phyloP scores from a whole-genome alignment of 2,888 invertebrate species.

The Pheosia tremula region DNA sequence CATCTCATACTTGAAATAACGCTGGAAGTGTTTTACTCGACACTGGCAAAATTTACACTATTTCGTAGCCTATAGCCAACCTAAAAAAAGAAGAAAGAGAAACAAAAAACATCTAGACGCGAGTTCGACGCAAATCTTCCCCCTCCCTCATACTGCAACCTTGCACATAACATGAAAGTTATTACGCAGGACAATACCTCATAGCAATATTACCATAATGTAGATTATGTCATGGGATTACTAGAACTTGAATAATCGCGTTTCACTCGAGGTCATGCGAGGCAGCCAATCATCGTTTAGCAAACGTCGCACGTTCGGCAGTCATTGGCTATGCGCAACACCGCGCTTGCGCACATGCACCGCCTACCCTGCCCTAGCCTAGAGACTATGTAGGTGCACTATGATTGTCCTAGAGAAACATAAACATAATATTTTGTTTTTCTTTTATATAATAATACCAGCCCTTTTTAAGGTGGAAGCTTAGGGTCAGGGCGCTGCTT shows the following conservation, averaged over 20 bases:
- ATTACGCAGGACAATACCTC: conserved; percentile 3
- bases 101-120: no score
- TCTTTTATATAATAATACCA: no score
- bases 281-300: conserved; percentile 44
- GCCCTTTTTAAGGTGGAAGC: no score
- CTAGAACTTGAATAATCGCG: conserved; percentile 74
- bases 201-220: conserved; percentile 51
- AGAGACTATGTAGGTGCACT: conserved; percentile 71
- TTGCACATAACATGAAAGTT: not conserved
- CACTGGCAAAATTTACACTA: no score
- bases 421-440: conserved; percentile 9
- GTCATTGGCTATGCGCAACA: conserved; percentile 71
- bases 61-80: not conserved
- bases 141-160: not conserved
- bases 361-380: conserved; percentile 56
- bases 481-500: no score
- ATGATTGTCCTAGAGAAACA: conserved; percentile 48
- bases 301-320: conserved; percentile 58
- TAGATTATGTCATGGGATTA: conserved; percentile 81
- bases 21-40: no score
- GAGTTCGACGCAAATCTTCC: not conserved
- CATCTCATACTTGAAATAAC: no score
- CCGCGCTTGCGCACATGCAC: conserved; percentile 58
- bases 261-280: conserved; percentile 66
- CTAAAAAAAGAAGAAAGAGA: not conserved